These are phyloP conservation scores for Pachyramphus minor DNA, from an alignment of 2,113 vertebrate genomes.

Conservation along the genomic window DNA sequence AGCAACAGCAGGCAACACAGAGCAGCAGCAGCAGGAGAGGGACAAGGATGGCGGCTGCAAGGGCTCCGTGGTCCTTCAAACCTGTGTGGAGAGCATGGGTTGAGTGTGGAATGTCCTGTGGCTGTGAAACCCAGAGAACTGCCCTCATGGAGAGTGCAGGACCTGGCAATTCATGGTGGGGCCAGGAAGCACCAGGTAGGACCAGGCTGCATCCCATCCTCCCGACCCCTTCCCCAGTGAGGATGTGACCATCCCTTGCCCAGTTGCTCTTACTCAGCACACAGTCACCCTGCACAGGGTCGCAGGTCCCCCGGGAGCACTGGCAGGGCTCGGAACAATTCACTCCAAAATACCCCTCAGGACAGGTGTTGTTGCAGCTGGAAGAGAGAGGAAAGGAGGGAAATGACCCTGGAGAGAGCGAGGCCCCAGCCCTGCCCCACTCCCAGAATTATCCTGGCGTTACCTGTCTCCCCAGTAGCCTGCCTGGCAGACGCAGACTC, in stretches of 20 bases:
- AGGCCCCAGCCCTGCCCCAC: neutral
- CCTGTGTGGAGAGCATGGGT: slow-evolving; percentile 41
- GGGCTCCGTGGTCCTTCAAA: slow-evolving; percentile 20
- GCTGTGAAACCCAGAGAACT: neutral
- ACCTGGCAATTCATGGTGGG: neutral
- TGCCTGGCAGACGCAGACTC: slow-evolving; percentile 82
- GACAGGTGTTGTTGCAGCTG: slow-evolving; percentile 92
- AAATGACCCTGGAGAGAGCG: accelerated
- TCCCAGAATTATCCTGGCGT: neutral
- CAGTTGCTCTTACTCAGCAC: slow-evolving; percentile 74
- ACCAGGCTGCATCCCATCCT: neutral
- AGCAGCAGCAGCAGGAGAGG: slow-evolving; percentile 80
- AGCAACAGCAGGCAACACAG: slow-evolving; percentile 78
- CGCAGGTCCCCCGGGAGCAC: slow-evolving; percentile 77
- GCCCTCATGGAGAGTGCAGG: accelerated
- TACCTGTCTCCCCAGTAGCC: slow-evolving; percentile 91
- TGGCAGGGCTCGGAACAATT: slow-evolving; percentile 86
- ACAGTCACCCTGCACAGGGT: slow-evolving; percentile 78
- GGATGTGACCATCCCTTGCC: accelerated
- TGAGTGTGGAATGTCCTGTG: neutral
- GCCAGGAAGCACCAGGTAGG: neutral
- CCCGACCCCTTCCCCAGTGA: neutral
- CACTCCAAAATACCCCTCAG: slow-evolving; percentile 75
- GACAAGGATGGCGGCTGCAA: slow-evolving; percentile 77
- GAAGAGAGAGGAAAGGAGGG: neutral